phyloP scores from a whole-genome alignment of 2,888 invertebrate species.

The Polymixis lichenea region DNA sequence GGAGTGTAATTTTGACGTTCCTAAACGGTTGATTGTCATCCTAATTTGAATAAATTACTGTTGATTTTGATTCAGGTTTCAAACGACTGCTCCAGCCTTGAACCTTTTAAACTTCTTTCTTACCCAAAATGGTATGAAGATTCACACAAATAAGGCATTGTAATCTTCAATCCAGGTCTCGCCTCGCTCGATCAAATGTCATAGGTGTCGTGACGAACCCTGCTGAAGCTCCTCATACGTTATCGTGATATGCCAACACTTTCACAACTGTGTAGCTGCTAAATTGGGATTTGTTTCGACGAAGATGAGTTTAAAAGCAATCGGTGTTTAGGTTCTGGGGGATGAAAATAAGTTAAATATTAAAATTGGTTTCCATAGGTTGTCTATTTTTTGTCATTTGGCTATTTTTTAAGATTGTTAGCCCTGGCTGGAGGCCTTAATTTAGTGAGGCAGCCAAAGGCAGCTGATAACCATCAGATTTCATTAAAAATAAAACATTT shows the following conservation, averaged over 20 bases:
- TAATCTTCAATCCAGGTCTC: conserved; percentile 44
- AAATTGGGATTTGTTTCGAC: conserved; percentile 52
- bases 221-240: conserved; percentile 43
- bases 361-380: background rate
- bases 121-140: conserved; percentile 10
- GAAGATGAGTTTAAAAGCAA: conserved; percentile 27
- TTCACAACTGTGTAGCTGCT: conserved; percentile 55
- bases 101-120: background rate
- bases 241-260: conserved; percentile 72
- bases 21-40: background rate
- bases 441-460: too few relatives aligned
- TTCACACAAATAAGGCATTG: conserved; percentile 36
- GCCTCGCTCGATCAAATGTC: conserved; percentile 58
- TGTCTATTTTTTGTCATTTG: background rate
- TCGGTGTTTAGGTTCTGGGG: background rate
- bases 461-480: too few relatives aligned
- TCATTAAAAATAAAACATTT: too few relatives aligned
- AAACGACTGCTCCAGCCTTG: background rate
- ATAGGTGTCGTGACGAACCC: conserved; percentile 58
- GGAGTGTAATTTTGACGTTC: background rate
- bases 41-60: background rate
- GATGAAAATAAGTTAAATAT: background rate
- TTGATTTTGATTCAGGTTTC: background rate
- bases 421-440: too few relatives aligned
- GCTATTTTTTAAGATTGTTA: background rate